Base-by-base conservation (phyloP, 92 coral and sea anemone species). In the Parazoanthus atlanticus region DNA sequence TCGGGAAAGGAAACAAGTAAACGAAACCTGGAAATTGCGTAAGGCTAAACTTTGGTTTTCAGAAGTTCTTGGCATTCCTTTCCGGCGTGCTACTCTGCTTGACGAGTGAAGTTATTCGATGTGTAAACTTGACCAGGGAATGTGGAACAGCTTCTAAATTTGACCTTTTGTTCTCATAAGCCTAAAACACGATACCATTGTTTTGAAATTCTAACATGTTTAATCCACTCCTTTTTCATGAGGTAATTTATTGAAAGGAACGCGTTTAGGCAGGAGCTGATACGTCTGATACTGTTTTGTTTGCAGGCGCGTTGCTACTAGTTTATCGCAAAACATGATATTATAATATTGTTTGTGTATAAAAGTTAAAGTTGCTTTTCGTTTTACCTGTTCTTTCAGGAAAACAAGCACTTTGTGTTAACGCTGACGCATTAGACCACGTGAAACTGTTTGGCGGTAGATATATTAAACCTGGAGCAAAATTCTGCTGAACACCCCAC, bases 1-100 rank as follows among this genome's bases (percentile, higher is more conserved):
- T 84, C 87, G 87, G 77, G 65, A 70, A 74, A 84, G 78, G 78
- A 84, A 84, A 84, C 78, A 46, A 69, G 65, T 29, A 30, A 70
- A 26, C 65, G 61, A 84, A 80, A 80, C 84, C 15, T 67, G 33
- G n/a, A 41, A 81, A 58, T 56, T 78, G 64, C 67, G 16, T 81
- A 69, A 41, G 67, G 41, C 72, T 31, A 41, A 70, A 43, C 6
- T 29, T 70, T 43, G 54, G 6, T 46, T 70, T 69, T 70, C 54
- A 23, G 76, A 84, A 84, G 2, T 28, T 47, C 8, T 0, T 84
- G 87, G 70, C 87, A 84, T 54, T 29, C 1, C 11, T 69, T 78
- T 78, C 82, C 82, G 82, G 82, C 61, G 21, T 21, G 23, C 17
- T 1, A 16, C 30, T 34, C 33, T 23, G 82, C 40, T 78, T 47